Evolutionary conservation across 2,113 vertebrate species (phyloP).

Genomic region (Hiodon alosoides): DNA sequence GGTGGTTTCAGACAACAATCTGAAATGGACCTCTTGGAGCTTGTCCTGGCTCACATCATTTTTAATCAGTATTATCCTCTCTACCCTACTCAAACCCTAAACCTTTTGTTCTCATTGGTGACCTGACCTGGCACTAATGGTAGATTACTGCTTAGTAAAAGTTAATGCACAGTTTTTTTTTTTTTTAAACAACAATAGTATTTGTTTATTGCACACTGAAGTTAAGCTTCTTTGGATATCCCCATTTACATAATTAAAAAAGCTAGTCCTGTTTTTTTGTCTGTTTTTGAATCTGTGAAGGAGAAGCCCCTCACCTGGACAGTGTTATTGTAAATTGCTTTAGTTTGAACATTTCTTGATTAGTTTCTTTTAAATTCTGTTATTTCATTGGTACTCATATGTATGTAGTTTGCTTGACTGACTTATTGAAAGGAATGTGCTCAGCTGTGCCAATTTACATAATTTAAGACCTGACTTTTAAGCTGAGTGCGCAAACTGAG

Average conservation of each 20-base stretch:
- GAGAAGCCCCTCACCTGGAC: too few relatives aligned
- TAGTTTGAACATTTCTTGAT: too few relatives aligned
- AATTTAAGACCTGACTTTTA: too few relatives aligned
- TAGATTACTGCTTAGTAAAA: constrained; percentile 2
- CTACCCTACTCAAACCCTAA: neutral
- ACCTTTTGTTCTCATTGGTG: neutral
- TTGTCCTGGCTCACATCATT: neutral
- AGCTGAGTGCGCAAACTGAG: too few relatives aligned
- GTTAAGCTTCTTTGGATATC: constrained; percentile 50
- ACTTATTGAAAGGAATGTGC: too few relatives aligned
- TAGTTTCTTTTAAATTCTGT: too few relatives aligned
- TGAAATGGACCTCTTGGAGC: neutral
- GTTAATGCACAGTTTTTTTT: neutral
- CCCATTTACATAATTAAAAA: constrained; percentile 44
- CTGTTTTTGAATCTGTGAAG: constrained; percentile 19
- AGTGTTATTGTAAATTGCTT: too few relatives aligned
- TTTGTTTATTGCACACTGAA: constrained; percentile 30
- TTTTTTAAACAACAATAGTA: constrained; percentile 7
- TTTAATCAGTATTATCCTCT: neutral
- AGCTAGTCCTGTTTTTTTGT: constrained; percentile 25
- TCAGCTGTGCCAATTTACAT: too few relatives aligned
- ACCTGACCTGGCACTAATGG: neutral
- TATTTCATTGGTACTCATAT: too few relatives aligned
- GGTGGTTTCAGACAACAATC: neutral
- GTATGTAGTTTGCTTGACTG: too few relatives aligned